Conservation (phyloP, 2,888 invertebrate genomes). For the Cryptus viduatorius region DNA sequence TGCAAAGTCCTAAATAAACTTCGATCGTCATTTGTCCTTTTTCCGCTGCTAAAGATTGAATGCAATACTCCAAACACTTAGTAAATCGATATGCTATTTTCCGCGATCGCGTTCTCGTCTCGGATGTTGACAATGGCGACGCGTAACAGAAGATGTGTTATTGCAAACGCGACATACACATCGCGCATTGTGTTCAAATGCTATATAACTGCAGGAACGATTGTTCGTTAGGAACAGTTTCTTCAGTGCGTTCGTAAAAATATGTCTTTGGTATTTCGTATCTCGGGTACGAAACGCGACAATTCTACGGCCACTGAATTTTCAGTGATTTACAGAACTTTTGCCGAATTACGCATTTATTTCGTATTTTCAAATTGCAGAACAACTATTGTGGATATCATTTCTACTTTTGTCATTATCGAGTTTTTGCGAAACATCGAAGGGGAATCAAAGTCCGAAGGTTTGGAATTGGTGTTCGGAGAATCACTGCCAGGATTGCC, state of each 20-base stretch:
- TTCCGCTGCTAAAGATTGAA: neutral
- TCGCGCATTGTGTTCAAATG: conserved; percentile 52
- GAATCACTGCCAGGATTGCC: conserved; percentile 56
- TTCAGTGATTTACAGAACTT: neutral
- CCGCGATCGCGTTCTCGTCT: conserved; percentile 15
- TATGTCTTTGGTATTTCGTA: conserved; percentile 43
- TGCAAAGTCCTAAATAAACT: neutral
- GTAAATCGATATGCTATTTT: conserved; percentile 56
- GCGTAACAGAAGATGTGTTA: conserved; percentile 60
- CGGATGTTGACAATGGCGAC: conserved; percentile 61
- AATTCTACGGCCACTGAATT: neutral
- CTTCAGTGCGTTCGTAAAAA: conserved; percentile 33
- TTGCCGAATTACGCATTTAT: neutral
- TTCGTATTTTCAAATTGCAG: conserved; percentile 27
- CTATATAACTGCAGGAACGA: conserved; percentile 40
- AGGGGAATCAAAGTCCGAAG: neutral
- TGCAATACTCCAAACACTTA: neutral
- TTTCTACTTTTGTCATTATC: conserved; percentile 18
- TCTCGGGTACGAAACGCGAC: conserved; percentile 43
- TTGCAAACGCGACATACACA: conserved; percentile 55
- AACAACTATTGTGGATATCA: conserved; percentile 1
- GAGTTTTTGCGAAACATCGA: neutral
- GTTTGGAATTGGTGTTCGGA: conserved; percentile 47
- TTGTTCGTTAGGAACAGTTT: conserved; percentile 42
- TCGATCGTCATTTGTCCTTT: neutral